Base-by-base conservation (phyloP, 2,888 invertebrate species). In the Pseudanteris insignis region DNA sequence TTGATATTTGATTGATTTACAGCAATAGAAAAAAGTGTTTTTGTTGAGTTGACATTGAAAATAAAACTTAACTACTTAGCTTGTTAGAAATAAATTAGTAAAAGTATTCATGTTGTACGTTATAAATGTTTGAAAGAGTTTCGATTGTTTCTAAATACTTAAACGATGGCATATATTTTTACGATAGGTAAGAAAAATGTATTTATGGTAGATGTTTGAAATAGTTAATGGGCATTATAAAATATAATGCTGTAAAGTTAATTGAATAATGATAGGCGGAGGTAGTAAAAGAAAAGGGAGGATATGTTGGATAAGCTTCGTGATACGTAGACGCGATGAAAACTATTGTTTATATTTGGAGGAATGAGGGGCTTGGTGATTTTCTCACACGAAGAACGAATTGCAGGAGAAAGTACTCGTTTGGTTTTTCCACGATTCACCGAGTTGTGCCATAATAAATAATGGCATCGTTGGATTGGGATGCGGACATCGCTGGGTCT, bases 401-500 rank as follows among this genome's bases (percentile, higher is more conserved):
- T 55, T 54, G 34, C 51, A 10, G 36, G 58, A 58, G 63, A 63
- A 63, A 63, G 57, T 48, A 43, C 18, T 46, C 25, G 54, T 63
- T 53, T 44, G 41, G 48, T 43, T 58, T 58, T 63, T 63, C 58
- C 62, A 57, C 62, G 53, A 62, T 57, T 62, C 43, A 24, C 38
- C 48, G 43, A 36, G 57, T 53, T 57, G 33, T 57, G 51, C 63
- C 32, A 43, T 48, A 54, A 63, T 63, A 58, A 63, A 63, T 63
- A 63, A 63, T 65, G 63, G 60, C 57, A 63, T 51, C 58, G 67
- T 68, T 60, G 69, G 67, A 72, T 71, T 66, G 69, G 71, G 69
- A 72, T 70, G 67, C 70, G 28, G 34, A 69, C 58, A 60, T 32
- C 64, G 70, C 70, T 68, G 71, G 70, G 38, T 67, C 70, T 67